Percentiles rank a stretch among this genome's conserved stretches.
Conservation (phyloP, 1,140 invertebrate species). For the Drosophila tropicalis region DNA sequence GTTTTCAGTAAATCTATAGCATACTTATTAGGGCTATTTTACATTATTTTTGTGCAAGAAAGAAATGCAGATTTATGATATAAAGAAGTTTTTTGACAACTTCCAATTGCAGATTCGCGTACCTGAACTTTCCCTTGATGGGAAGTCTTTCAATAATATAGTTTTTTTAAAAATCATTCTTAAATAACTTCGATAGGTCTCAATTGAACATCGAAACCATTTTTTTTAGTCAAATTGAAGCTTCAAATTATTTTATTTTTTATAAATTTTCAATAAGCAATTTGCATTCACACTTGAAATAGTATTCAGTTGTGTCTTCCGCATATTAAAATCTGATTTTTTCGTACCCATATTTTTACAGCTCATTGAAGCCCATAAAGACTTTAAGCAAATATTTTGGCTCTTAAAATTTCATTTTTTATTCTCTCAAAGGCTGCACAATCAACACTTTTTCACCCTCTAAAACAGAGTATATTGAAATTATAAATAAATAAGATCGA, state of each 20-base stretch:
- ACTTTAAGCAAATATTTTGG: conserved; percentile 8
- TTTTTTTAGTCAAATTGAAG: too few relatives aligned
- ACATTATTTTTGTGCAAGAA: too few relatives aligned
- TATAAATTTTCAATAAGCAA: too few relatives aligned
- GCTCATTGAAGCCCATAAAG: background rate
- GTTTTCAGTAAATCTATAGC: background rate
- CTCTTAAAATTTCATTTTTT: conserved; percentile 5
- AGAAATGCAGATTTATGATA: too few relatives aligned
- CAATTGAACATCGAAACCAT: too few relatives aligned
- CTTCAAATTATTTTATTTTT: too few relatives aligned
- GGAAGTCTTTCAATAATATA: too few relatives aligned
- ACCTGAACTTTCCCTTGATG: too few relatives aligned
- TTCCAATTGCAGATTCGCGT: too few relatives aligned
- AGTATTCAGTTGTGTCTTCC: background rate
- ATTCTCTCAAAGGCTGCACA: background rate
- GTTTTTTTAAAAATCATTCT: too few relatives aligned
- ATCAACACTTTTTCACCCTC: background rate
- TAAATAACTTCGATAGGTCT: too few relatives aligned
- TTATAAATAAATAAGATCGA: background rate
- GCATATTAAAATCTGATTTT: background rate
- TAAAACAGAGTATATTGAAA: background rate
- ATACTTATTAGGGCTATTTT: background rate
- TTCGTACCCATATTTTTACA: background rate
- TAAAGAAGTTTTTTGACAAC: too few relatives aligned
- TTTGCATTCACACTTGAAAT: background rate